Base-by-base conservation (phyloP, 1,140 invertebrate species). In the Goniozus legneri region DNA sequence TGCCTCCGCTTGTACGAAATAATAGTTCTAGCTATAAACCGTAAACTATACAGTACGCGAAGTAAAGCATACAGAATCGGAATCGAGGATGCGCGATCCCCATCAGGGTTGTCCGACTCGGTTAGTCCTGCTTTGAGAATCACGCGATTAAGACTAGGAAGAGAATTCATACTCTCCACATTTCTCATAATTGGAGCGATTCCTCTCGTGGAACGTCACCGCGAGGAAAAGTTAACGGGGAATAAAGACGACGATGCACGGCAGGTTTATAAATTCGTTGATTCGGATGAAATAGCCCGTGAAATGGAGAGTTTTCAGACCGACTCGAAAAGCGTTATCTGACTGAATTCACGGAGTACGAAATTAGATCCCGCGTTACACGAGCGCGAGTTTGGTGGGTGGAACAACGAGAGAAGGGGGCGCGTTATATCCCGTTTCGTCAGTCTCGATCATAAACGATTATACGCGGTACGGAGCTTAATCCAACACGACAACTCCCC, bases 231-330 rank as follows among this genome's bases (percentile, higher is more conserved):
- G 44, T 56, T 56, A 58, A 41, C 41, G 43, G 43, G 45, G 50
- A 13, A 38, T 20, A 35, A 33, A 12, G 37, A 34, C 40, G 41
- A 34, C 19, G 30, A 52, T 52, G 44, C 32, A 19, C 27, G 39
- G 53, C 49, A 49, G 34, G 39, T 35, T 44, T 32, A 48, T 53
- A n/a, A n/a, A n/a, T n/a, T n/a, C n/a, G n/a, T n/a, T 44, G 40
- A 46, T 58, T 38, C 48, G 31, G 31, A 48, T 44, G 47, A 46
- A 58, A 58, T 58, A 46, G 44, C 38, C 37, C 42, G 38, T 27
- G 46, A 49, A 50, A 44, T 32, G 39, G 47, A 49, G 47, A 41
- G 16, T 39, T 34, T 16, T 22, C 22, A 8, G 34, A 18, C 16
- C 18, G 38, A 50, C 47, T n/a, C 34, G 42, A 22, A 48, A 30